Evolutionary conservation across 2,113 vertebrate species (phyloP), one percentile per base, ranked within the genome.

Genomic region (Litocranius walleri): DNA sequence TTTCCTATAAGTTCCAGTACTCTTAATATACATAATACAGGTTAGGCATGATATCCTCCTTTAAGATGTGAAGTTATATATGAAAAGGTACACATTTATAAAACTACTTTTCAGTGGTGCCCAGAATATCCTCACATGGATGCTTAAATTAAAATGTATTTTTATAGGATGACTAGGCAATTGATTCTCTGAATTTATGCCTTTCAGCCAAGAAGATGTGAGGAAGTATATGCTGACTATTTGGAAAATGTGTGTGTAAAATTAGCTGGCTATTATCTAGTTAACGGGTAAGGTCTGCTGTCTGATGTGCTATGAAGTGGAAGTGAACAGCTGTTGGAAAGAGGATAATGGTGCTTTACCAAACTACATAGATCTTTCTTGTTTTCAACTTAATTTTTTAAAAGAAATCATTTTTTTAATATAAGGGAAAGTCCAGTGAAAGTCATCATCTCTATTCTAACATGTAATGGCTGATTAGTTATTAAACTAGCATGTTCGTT

Each of bases 251-350:
- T 87, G 40, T 94, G 96, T 15, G 30, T 97, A 97, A 96, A 98
- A 98, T 98, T 98, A 97, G 56, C 89, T 95, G 71, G 62, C 78
- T 95, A 95, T 98, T 98, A 96, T 82, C 83, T 95, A 97, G 83
- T 95, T 97, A 97, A 91, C 0, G 4, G 36, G 40, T 90, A 64
- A 91, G 54, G 40, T 85, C 43, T 43, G 27, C 91, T 97, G 86
- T 97, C 92, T 89, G n/a, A 29, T 84, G 96, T 97, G 91, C 96
- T 95, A 0, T 95, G 95, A 92, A 90, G 91, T 89, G 52, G 97
- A 98, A 98, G 80, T 92, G 40, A 98, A 80, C 3, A 23, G 56
- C 93, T 90, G 61, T 86, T 96, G 30, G 64, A 62, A 93, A 95
- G 7, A 62, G 27, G 43, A 83, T 92, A 83, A 96, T 82, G 64